A percentile compares a stretch with the other conserved stretches of the same genome.
phyloP scores from a whole-genome alignment of 2,888 invertebrate species.

The Orchesellides sinensis region DNA sequence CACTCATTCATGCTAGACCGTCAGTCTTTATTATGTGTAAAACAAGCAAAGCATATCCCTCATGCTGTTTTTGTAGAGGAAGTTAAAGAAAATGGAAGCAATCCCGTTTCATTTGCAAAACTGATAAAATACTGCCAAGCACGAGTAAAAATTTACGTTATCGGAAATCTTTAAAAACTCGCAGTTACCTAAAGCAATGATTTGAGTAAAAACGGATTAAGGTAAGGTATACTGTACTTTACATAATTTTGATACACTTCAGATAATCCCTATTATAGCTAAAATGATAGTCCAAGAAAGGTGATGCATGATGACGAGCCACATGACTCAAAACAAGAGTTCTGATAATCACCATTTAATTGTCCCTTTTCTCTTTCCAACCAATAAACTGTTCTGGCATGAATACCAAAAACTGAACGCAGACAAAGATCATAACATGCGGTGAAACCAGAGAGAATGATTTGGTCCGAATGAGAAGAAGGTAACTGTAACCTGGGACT shows the following conservation, averaged over 20 bases:
- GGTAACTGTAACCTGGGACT: slow-evolving; percentile 10
- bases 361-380: not conserved
- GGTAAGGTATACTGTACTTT: no score
- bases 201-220: not conserved
- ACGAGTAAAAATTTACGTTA: not conserved
- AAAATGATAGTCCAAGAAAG: not conserved
- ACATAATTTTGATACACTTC: not conserved
- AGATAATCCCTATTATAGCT: not conserved
- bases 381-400: no score
- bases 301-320: no score
- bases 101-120: not conserved
- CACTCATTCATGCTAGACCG: slow-evolving; percentile 22
- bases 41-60: not conserved
- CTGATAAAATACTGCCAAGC: not conserved
- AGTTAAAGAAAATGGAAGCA: not conserved
- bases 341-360: slow-evolving; percentile 3
- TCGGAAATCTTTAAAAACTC: slow-evolving; percentile 22
- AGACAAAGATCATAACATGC: not conserved
- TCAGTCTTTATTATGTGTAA: not conserved
- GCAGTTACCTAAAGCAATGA: no score
- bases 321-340: not conserved
- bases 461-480: slow-evolving; percentile 8
- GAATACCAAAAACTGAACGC: no score
- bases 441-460: not conserved
- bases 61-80: slow-evolving; percentile 4